These are phyloP conservation scores for Andrena praecox DNA, from an alignment of 2,888 invertebrate genomes.

Conservation along the genomic window DNA sequence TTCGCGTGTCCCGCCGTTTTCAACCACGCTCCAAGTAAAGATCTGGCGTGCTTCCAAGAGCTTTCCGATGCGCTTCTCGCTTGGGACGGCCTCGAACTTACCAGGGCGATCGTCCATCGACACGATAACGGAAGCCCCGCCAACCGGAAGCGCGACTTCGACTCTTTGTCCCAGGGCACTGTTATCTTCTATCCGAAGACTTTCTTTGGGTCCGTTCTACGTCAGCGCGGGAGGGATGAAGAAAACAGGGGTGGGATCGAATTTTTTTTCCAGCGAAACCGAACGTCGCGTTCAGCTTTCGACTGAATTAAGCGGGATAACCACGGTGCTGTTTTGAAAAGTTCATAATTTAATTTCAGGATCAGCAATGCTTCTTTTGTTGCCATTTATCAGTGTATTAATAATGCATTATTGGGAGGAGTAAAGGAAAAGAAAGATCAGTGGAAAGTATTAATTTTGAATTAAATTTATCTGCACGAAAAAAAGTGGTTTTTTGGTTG, in stretches of 20 bases:
- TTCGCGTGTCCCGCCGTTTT: slow-evolving; percentile 48
- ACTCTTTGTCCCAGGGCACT: slow-evolving; percentile 1
- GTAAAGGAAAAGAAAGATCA: too few species aligned
- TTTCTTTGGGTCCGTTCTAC: not conserved
- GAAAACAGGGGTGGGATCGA: not conserved
- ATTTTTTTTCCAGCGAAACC: not conserved
- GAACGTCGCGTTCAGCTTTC: not conserved
- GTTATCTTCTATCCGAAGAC: slow-evolving; percentile 15
- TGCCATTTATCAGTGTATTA: too few species aligned
- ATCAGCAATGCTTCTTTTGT: too few species aligned
- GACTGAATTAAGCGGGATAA: slow-evolving; percentile 4
- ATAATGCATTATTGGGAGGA: too few species aligned
- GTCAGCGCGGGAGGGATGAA: not conserved
- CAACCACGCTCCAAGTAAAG: slow-evolving; percentile 44
- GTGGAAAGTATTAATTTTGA: too few species aligned
- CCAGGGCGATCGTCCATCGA: slow-evolving; percentile 47
- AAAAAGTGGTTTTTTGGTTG: too few species aligned
- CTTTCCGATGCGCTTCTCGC: slow-evolving; percentile 60
- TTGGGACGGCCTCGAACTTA: slow-evolving; percentile 42
- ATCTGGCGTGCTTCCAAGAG: slow-evolving; percentile 71
- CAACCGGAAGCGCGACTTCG: slow-evolving; percentile 40
- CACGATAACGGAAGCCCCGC: slow-evolving; percentile 56
- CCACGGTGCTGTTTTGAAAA: too few species aligned
- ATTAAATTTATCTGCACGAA: too few species aligned
- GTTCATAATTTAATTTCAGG: too few species aligned